Evolutionary conservation across 2,888 invertebrate genomes (phyloP).

Genomic region (Stegophylla sp.): DNA sequence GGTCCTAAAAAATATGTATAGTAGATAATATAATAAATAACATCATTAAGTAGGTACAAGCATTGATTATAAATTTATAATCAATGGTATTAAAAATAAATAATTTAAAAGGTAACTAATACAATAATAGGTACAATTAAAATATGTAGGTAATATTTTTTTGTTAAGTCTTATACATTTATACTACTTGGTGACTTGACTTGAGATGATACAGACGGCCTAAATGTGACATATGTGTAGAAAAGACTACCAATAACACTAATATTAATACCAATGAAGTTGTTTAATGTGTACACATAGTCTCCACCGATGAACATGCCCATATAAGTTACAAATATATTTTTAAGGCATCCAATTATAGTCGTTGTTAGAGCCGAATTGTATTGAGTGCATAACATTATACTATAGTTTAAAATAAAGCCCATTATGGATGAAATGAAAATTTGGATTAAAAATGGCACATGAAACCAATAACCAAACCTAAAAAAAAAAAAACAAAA

Average conservation of each 20-base stretch:
- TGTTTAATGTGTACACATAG: conserved; percentile 91
- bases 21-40: too few relatives aligned
- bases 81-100: neutral
- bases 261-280: conserved; percentile 95
- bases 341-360: conserved; percentile 97
- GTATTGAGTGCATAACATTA: conserved; percentile 91
- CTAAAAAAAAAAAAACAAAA: conserved; percentile 30
- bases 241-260: conserved; percentile 86
- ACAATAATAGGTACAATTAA: conserved; percentile 25
- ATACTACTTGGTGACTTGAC: conserved; percentile 24
- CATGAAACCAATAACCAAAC: conserved; percentile 73
- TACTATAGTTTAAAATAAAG: conserved; percentile 92
- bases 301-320: conserved; percentile 99
- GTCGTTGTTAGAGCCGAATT: conserved; percentile 99
- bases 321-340: conserved; percentile 94
- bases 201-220: conserved; percentile 64
- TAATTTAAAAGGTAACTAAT: conserved; percentile 30
- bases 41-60: too few relatives aligned
- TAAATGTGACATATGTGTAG: conserved; percentile 87
- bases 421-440: conserved; percentile 93
- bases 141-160: conserved; percentile 20
- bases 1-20: too few relatives aligned
- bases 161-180: conserved; percentile 21
- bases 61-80: too few relatives aligned
- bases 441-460: conserved; percentile 81